These are phyloP conservation scores for Epinotia brunnichana DNA, from an alignment of 2,888 invertebrate genomes.

Conservation along the genomic window DNA sequence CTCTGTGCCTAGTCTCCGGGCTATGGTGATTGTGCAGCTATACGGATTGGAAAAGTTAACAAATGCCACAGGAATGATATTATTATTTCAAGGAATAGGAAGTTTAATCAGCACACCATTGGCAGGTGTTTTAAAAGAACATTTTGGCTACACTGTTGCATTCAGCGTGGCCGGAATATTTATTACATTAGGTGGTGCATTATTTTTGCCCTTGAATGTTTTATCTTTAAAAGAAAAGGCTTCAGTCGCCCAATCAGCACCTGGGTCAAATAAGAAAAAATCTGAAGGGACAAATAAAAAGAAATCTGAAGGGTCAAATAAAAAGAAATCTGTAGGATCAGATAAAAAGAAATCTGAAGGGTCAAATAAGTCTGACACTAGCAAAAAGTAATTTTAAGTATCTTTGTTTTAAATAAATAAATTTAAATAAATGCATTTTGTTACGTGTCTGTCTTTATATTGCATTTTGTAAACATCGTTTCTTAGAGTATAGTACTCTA, in stretches of 20 bases:
- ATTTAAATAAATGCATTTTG: not conserved
- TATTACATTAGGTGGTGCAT: conserved; percentile 63
- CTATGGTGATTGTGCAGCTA: conserved; percentile 68
- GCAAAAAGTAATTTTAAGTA: conserved; percentile 26
- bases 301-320: not conserved
- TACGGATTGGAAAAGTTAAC: conserved; percentile 76
- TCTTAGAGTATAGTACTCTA: no score
- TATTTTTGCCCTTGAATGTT: conserved; percentile 58
- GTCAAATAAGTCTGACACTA: not conserved
- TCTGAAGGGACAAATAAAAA: conserved; percentile 6
- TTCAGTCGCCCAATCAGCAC: not conserved
- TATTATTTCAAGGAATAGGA: conserved; percentile 73
- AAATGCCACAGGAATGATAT: conserved; percentile 72
- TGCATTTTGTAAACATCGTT: not conserved
- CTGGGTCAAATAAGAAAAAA: conserved; percentile 12
- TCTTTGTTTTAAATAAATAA: conserved; percentile 1
- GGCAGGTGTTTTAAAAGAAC: conserved; percentile 63
- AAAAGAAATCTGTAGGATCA: not conserved
- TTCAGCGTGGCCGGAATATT: conserved; percentile 68
- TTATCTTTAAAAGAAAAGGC: conserved; percentile 53
- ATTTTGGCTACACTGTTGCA: conserved; percentile 62
- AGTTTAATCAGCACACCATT: conserved; percentile 71
- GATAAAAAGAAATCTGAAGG: not conserved
- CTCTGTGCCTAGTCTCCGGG: conserved; percentile 64
- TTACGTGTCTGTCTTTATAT: not conserved